A percentile compares a stretch with the other conserved stretches of the same genome.
These are phyloP conservation scores for Agrotis clavis DNA, from an alignment of 2,888 invertebrate genomes.

Conservation along the genomic window DNA sequence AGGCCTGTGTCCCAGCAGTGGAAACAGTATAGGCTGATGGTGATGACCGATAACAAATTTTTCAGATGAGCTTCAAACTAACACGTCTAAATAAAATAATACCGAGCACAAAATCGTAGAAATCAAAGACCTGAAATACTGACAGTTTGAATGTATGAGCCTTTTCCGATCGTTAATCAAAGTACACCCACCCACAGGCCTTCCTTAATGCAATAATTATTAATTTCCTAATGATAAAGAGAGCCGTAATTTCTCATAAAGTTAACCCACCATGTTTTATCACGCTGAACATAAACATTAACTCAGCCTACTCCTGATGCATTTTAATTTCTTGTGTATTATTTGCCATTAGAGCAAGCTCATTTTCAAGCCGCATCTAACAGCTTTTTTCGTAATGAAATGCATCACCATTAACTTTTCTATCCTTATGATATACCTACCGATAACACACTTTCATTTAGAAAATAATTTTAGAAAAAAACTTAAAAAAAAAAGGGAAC, in stretches of 20 bases:
- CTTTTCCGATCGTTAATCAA: not conserved
- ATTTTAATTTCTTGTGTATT: not conserved
- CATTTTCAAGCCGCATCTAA: not conserved
- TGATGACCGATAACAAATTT: too few relatives aligned
- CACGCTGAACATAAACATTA: conserved; percentile 5
- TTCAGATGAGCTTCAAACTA: too few relatives aligned
- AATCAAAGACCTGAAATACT: not conserved
- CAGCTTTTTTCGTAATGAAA: not conserved
- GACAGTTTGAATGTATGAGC: not conserved
- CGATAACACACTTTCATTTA: too few relatives aligned
- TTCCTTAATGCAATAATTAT: conserved; percentile 10
- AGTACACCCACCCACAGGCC: not conserved
- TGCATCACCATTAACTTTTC: not conserved
- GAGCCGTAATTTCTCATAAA: not conserved
- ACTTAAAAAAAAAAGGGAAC: too few relatives aligned
- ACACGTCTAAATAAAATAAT: too few relatives aligned
- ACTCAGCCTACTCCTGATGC: not conserved
- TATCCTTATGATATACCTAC: too few relatives aligned
- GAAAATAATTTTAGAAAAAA: too few relatives aligned
- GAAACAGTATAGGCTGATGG: too few relatives aligned
- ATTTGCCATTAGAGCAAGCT: not conserved
- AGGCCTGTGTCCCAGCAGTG: too few relatives aligned
- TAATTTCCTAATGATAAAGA: conserved; percentile 9
- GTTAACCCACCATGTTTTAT: not conserved
- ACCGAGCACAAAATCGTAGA: too few relatives aligned